Base-by-base conservation (phyloP, 1,140 invertebrate species). In the Aphidius ervi region DNA sequence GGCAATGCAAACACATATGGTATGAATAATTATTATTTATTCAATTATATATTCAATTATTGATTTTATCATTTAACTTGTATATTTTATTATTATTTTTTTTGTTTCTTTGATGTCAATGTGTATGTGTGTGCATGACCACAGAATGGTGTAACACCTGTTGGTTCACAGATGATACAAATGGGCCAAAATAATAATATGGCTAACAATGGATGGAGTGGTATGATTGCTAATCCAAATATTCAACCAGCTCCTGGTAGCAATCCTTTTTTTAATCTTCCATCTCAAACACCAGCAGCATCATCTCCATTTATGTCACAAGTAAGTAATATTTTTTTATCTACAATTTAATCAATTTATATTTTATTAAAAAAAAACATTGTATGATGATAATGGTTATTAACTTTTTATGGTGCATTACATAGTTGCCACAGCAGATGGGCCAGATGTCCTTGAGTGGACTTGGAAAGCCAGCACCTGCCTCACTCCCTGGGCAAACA, bases 381-480 rank as follows among this genome's bases (percentile, higher is more conserved):
- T n/a, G 6, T 16, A 23, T 7, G 6, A 42, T 20, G 43, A 9
- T 43, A 9, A 31, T 9, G 20, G 9, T 43, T 40, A 43, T 45
- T 20, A 39, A 37, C 10, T 56, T 5, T 20, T n/a, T 43, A 47
- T 67, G 49, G 42, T 41, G 46, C 63, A 58, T 62, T 66, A 76
- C 74, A 37, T 61, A 84, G 82, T 73, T 85, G 67, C 81, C 83
- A 16, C 82, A 84, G 66, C 83, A 84, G 71, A 83, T 84, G 80
- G 74, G 79, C n/a, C 74, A 78, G 64, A 76, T 85, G 73, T 80
- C 79, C 52, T 63, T 84, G 54, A 74, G 77, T 40, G 71, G 70
- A 46, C 68, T 74, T 50, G 70, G 68, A 56, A 79, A 77, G 60
- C 65, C 77, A 59, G 52, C 72, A 42, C 31, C 73, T 46, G 31